Evolutionary conservation across 2,113 vertebrate genomes (phyloP), one percentile per base, ranked within the genome.

Genomic region (Otolemur garnettii): DNA sequence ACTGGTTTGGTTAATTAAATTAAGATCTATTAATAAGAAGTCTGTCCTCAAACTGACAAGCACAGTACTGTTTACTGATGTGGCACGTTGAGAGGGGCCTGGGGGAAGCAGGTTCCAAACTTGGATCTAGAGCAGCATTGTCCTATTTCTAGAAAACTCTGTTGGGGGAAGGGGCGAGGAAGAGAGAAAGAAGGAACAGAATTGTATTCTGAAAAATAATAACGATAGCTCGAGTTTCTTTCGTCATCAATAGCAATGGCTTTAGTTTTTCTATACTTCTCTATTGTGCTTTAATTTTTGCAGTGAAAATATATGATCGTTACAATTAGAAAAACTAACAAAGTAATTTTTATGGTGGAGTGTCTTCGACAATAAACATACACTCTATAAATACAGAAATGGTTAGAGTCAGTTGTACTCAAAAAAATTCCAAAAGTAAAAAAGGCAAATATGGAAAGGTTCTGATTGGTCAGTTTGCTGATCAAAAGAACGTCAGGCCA

Each of bases 351-450:
- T 7, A 35, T 66, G 15, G 21, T 60, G n/a, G 38, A 66, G 17
- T 85, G 2, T 75, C 19, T 74, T 69, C 91, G 28, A 35, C 26
- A 94, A 82, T 18, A 87, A 93, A 50, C 30, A 69, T n/a, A 55
- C 7, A 82, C 77, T 45, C 87, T 68, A 8, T 24, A 91, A 81
- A 33, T 87, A 66, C 59, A 87, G 33, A 94, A 94, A 90, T 78
- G 38, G 26, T 93, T n/a, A 64, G 33, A 96, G 64, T 89, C 72
- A 60, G 5, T 18, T 81, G 22, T 69, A 79, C 4, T 95, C 26
- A 83, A 91, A 94, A 93, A 10, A 81, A 38, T 74, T 38, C 64
- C 85, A 81, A 85, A 93, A 81, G 26, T 42, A 8, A 3, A 90
- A 55, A 86, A 45, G 35, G 38, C 26, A 95, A 95, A 60, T 62